phyloP scores from a whole-genome alignment of 2,888 invertebrate genomes.

The Caenorhabditis doughertyi region DNA sequence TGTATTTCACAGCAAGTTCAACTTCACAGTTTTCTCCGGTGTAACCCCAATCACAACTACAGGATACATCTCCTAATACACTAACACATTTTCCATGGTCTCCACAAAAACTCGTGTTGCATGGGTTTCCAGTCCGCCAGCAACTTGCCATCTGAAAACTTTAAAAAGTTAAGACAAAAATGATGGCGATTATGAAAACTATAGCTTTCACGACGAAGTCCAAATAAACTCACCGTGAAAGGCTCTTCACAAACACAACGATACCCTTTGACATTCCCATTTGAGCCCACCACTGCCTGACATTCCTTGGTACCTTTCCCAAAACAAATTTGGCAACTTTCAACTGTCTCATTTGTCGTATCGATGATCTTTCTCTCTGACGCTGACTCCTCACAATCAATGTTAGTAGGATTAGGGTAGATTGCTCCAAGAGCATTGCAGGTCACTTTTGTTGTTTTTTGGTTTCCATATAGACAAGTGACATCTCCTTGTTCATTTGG shows the following conservation, averaged over 20 bases:
- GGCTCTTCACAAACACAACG: background rate
- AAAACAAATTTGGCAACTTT: constrained; percentile 1
- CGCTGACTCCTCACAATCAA: constrained; percentile 36
- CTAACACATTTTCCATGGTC: too few relatives aligned
- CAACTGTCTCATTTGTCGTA: constrained; percentile 18
- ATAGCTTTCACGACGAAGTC: background rate
- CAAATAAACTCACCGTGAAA: background rate
- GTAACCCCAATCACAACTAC: too few relatives aligned
- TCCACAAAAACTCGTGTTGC: too few relatives aligned
- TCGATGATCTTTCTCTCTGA: background rate
- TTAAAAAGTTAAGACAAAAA: too few relatives aligned
- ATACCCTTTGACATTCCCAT: background rate
- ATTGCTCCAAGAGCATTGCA: constrained; percentile 28
- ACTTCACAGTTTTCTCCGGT: too few relatives aligned
- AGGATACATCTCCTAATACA: too few relatives aligned
- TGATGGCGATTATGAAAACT: too few relatives aligned
- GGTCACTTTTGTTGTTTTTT: background rate
- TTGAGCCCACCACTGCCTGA: background rate
- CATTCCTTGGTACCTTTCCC: constrained; percentile 8
- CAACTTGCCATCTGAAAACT: constrained; percentile 25
- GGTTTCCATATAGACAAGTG: constrained; percentile 30
- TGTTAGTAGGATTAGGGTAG: constrained; percentile 22
- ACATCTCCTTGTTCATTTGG: background rate
- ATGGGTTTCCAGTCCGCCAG: too few relatives aligned
- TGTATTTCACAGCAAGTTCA: too few relatives aligned